Evolutionary conservation across 1,140 invertebrate species (phyloP).

Genomic region (Drosophila paulistorum): DNA sequence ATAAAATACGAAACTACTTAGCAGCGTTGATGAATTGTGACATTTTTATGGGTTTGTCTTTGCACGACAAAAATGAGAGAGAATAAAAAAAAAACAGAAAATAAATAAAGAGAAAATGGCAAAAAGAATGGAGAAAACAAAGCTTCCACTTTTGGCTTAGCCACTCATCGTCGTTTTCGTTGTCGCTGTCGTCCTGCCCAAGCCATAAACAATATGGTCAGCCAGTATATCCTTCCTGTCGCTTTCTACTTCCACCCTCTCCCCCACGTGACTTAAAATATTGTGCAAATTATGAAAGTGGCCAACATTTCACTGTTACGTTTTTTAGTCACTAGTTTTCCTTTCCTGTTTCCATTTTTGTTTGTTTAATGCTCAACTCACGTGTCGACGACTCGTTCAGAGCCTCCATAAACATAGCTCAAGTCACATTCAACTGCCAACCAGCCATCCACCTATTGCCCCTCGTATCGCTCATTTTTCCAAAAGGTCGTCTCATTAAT

Average conservation of each 20-base stretch:
- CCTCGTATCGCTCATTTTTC: neutral
- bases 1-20: conserved; percentile 64
- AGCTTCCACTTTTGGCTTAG: conserved; percentile 46
- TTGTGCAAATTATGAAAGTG: conserved; percentile 50
- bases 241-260: conserved; percentile 14
- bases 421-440: conserved; percentile 40
- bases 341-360: conserved; percentile 2
- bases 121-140: conserved; percentile 14
- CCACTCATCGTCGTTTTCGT: conserved; percentile 29
- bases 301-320: conserved; percentile 2
- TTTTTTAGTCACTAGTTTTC: conserved; percentile 6
- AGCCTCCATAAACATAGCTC: conserved; percentile 58
- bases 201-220: conserved; percentile 52
- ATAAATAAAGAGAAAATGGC: neutral
- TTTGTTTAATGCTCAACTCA: conserved; percentile 50
- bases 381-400: conserved; percentile 50
- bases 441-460: neutral
- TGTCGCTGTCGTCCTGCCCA: conserved; percentile 1
- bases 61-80: conserved; percentile 14
- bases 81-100: neutral
- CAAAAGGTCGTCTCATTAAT: conserved; percentile 27
- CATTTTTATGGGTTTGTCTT: conserved; percentile 71
- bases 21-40: conserved; percentile 66
- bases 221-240: conserved; percentile 19
- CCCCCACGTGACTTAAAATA: neutral